Base-by-base conservation (phyloP, 1,140 invertebrate species). In the Neuroterus valhalla region DNA sequence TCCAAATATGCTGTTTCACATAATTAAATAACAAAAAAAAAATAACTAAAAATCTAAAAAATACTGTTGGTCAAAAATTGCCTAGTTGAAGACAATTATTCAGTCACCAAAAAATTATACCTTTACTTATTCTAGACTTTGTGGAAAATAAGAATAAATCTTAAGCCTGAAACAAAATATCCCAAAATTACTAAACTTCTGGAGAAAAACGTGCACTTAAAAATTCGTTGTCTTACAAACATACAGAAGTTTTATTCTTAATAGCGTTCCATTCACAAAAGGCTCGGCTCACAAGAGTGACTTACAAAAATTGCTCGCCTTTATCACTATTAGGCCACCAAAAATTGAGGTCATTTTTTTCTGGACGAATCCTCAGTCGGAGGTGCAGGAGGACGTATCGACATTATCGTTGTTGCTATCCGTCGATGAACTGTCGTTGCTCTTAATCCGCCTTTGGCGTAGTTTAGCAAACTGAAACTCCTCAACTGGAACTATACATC, bases 371-470 rank as follows among this genome's bases (percentile, higher is more conserved):
- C 31, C 31, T 15, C 23, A 26, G 23, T 91, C 89, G 66, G 91
- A 91, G 23, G 90, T 90, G 76, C 86, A 88, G 70, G 91, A 88
- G 45, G 91, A 91, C 42, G 90, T 88, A 43, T 91, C 90, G 70
- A 86, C 87, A 78, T 90, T 89, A 72, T 89, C 89, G 84, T 90
- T 90, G 84, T 88, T 89, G 85, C 87, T 91, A 74, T 91, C 90
- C 72, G 89, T 91, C 38, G 91, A 91, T 69, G 90, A 91, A 82
- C 90, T 91, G 84, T 91, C 88, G 78, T 87, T 88, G 84, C 89
- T 90, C 81, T 89, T 91, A 78, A 89, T 85, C 80, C 81, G 81
- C 77, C 86, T 86, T 81, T 87, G 85, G 74, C 86, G 85, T 78
- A 89, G 81, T 82, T 89, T 88, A 50, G 82, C 84, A 77, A 89